These are phyloP conservation scores for Polietes domitor DNA, from an alignment of 2,888 invertebrate genomes.

Conservation along the genomic window DNA sequence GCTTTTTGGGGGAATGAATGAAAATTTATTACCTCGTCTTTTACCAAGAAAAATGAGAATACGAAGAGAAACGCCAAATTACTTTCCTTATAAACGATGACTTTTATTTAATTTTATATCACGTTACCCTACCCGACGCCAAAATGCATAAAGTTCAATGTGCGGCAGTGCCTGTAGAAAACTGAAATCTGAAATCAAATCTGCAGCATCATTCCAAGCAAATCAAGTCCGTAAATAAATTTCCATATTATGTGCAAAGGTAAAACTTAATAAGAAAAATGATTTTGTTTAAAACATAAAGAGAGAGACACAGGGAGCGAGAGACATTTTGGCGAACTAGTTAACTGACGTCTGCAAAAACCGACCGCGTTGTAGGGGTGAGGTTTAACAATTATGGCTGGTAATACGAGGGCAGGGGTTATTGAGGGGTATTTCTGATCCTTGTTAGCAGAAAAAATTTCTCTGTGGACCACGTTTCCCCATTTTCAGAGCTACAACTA, in stretches of 20 bases:
- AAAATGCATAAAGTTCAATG: slow-evolving; percentile 19
- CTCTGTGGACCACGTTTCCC: no score
- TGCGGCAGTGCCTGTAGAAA: neutral
- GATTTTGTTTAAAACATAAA: no score
- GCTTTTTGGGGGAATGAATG: neutral
- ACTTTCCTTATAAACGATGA: slow-evolving; percentile 19
- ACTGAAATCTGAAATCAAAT: slow-evolving; percentile 23
- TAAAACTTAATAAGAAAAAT: slow-evolving; percentile 33
- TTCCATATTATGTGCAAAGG: slow-evolving; percentile 27
- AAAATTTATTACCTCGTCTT: slow-evolving; percentile 13
- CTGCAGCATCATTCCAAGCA: slow-evolving; percentile 30
- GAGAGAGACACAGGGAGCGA: neutral
- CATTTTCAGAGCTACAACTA: no score
- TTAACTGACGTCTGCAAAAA: neutral
- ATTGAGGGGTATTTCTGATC: no score
- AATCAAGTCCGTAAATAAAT: slow-evolving; percentile 27
- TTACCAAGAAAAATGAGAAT: neutral
- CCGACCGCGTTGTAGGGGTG: neutral
- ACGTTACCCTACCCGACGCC: slow-evolving; percentile 1
- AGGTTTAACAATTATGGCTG: slow-evolving; percentile 3
- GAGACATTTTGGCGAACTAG: slow-evolving; percentile 30
- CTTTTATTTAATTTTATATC: slow-evolving; percentile 12
- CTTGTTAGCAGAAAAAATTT: no score
- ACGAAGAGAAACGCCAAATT: neutral
- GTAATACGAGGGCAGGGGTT: no score